Evolutionary conservation across 2,888 invertebrate genomes (phyloP), one percentile per base, ranked within the genome.

Genomic region (Acheta domesticus): DNA sequence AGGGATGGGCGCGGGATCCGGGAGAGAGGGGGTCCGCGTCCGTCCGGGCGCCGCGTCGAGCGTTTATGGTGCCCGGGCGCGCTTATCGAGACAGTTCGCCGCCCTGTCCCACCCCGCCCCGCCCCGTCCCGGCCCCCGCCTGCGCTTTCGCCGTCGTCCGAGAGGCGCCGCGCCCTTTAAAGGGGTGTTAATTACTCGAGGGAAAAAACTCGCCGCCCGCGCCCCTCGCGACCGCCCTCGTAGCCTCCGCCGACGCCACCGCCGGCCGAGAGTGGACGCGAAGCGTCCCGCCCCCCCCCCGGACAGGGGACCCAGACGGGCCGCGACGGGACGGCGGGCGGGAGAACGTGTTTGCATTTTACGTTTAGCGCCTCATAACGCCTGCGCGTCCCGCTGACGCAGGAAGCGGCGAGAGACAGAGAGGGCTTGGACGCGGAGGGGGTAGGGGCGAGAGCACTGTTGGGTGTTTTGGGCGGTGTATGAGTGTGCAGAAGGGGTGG

Each of bases 301-400:
- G 16, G n/a, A 62, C 62, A 62, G 62, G 8, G 62, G 62, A 11
- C 36, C 36, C 14, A 62, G n/a, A n/a, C 14, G 8, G 62, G 62
- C 1, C 14, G 8, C 3, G 62, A 62, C 16, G 62, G 62, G 62
- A 62, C 12, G 62, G 3, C 12, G 16, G 19, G 62, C 2, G 62
- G 14, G n/a, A 8, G n/a, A 4, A 19, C 62, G n/a, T 62, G 62
- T 62, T 62, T 62, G 62, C 62, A 62, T 62, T 62, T 62, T 62
- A 62, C 62, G 62, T 62, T 62, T 62, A 62, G 62, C 62, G 62
- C 16, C 62, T 14, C 62, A 62, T 62, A 62, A 62, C 62, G 62
- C 62, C 16, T 12, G 62, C 62, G n/a, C n/a, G 62, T 62, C 62
- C 62, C 62, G 62, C 62, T 62, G 62, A 62, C 62, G 62, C 62